Base-by-base conservation (phyloP, 2,113 vertebrate species). In the Urocynchramus pylzowi region DNA sequence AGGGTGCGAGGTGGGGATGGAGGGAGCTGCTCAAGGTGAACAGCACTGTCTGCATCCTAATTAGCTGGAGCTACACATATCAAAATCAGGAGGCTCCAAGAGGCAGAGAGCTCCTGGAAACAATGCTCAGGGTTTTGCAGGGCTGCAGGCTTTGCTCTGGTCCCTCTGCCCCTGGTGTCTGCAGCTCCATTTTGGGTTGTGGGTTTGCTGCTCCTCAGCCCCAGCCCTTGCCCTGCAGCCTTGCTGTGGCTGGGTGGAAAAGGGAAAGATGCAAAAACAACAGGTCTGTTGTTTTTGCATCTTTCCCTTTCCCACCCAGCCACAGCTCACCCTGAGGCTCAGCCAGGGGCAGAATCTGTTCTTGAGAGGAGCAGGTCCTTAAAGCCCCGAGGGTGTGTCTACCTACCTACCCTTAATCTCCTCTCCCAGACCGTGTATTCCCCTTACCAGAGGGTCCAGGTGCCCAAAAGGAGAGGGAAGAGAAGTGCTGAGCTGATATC, bases 31-130 rank as follows among this genome's bases (percentile, higher is more conserved):
- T 86, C 42, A 65, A 94, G 94, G 74, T 92, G 92, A 95, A 20
- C 63, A 49, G 26, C 65, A 26, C 82, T 57, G 93, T 91, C 95
- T 96, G 95, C 93, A 95, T 95, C 67, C 76, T 10, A 18, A 90
- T 96, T 30, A 94, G 78, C 84, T 77, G 78, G 13, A 80, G 68
- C 64, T 52, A 11, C 4, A 18, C 37, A 18, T 10, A 37, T 9
- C 33, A 10, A 50, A 64, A 65, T 6, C 18, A 8, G 54, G 76
- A 75, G 22, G 47, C 57, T 86, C 37, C 9, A 3, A 37, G 91
- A 56, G 24, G 52, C 52, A 65, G 54, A 28, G 26, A 37, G 18
- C 77, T 89, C 21, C 30, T 65, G 73, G 31, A 33, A 61, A 12
- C 21, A 30, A 60, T 0, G 21, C 67, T 88, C 15, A 4, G 0